Base-by-base conservation (phyloP, 2,888 invertebrate species). In the Spodoptera picta region DNA sequence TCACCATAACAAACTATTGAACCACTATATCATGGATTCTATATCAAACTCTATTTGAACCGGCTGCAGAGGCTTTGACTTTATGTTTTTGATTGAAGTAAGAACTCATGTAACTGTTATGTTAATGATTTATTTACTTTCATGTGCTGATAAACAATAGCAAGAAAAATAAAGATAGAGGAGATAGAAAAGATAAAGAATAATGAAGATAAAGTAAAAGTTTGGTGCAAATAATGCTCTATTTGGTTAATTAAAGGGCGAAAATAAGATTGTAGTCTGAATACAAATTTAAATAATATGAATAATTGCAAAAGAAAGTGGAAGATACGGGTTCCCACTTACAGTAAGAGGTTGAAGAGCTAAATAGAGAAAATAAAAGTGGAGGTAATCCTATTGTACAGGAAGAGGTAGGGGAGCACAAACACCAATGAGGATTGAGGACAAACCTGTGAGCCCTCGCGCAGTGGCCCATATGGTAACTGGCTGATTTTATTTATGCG, bases 401-500 rank as follows among this genome's bases (percentile, higher is more conserved):
- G 88, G 88, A 88, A 91, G 84, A 87, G 90, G 91, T 87, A 87
- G 81, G 90, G 94, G 91, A 89, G 82, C 87, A 94, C 93, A 93
- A 94, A 94, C 94, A 94, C 87, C 93, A 93, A 94, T 88, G 90
- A 92, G 92, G 92, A 92, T 85, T 83, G 85, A 88, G 93, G 94
- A 95, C 95, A 94, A 95, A 95, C 95, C 95, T 95, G 95, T 84
- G 95, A 95, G 94, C 95, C 95, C 93, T 96, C 96, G 95, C 95
- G 96, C 95, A 95, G 95, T 90, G 93, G 93, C 95, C 96, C 95
- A 95, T 95, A 95, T 95, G 95, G 95, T 94, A 96, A 95, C 95
- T 96, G 96, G 95, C 95, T 94, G 89, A 93, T 94, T 95, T 95
- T 95, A 95, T 92, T 94, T 86, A 95, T 92, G 93, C 95, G 94